Base-by-base conservation (phyloP, 2,888 invertebrate genomes). In the Bhutanitis thaidina region DNA sequence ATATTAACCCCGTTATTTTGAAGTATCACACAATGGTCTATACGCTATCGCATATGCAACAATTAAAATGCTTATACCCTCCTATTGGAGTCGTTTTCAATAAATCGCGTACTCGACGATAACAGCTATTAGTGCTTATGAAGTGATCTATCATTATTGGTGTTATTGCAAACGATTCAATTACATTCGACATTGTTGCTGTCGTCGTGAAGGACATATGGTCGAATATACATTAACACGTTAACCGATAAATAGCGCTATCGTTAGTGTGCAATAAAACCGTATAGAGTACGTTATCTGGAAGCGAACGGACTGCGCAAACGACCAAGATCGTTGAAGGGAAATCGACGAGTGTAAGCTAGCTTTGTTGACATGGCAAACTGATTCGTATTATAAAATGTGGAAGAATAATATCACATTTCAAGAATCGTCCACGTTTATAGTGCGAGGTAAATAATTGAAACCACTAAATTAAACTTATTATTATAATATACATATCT, bases 251-350 rank as follows among this genome's bases (percentile, higher is more conserved):
- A 67, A 62, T 59, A 60, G 59, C 34, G 54, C 64, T 70, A 71
- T 69, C 65, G 65, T 61, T 60, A 25, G 38, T 46, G 56, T 62
- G 66, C 65, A 62, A 67, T 67, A 63, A 56, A 56, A 67, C 69
- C 60, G 62, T 65, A 67, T 64, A 60, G 60, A 70, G 25, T 43
- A 72, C 77, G 72, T 77, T 77, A 75, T 77, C 68, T 72, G 64
- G 63, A 60, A 65, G 71, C 63, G 69, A 70, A 69, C 65, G 71
- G 67, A 63, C 66, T 63, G 74, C 67, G 69, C 69, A 52, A 36
- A 61, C 65, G 70, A 69, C 69, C 87, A 88, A 88, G 88, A 89
- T 83, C 85, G 78, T 74, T 73, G 80, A 86, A 79, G 87, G 88
- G 83, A 88, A 88, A 88, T 79, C 76, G 78, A 75, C 75, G 72